Base-by-base conservation (phyloP, 2,888 invertebrate species). In the Andricus curvator region DNA sequence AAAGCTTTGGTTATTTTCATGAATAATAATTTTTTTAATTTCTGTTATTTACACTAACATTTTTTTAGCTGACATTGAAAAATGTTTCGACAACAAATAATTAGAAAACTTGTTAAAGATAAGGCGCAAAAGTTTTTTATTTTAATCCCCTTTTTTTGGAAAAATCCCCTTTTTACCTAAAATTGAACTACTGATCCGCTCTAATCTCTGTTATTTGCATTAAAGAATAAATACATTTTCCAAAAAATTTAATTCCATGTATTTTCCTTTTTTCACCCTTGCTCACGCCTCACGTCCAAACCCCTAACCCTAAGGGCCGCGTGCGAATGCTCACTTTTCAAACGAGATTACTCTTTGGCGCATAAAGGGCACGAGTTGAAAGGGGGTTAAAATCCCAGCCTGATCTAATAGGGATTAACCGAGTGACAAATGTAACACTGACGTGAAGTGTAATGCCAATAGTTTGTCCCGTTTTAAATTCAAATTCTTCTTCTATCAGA, bases 381-480 rank as follows among this genome's bases (percentile, higher is more conserved):
- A 84, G 83, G 86, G 88, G 88, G 88, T 88, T 88, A 84, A 91
- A 91, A 92, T 91, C 91, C 91, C 87, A 88, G 56, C 87, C 87
- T 88, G 89, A 89, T 90, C 89, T 92, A 92, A 92, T 91, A 90
- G 90, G 91, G 90, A 92, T 92, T 90, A 91, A 88, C 89, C 88
- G 88, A 88, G 88, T 90, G 90, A 92, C 91, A 91, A 91, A 92
- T 91, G 90, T 91, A 92, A 92, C 89, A 90, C 88, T 87, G 90
- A 90, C 87, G 86, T 85, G 86, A 85, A 86, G 87, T 86, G 86
- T 80, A 84, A 82, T 81, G 76, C 81, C 82, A 65, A 82, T 80
- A 78, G 82, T 81, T 81, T 83, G 85, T 85, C 84, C 84, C 82
- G 83, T 85, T 56, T 74, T 74, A 51, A 8, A 74, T 74, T 74